These are phyloP conservation scores for Aurelia aurita complex sp. Pacific DNA, from an alignment of 30 jellyfish, hydroid and myxozoan species.

Conservation along the genomic window DNA sequence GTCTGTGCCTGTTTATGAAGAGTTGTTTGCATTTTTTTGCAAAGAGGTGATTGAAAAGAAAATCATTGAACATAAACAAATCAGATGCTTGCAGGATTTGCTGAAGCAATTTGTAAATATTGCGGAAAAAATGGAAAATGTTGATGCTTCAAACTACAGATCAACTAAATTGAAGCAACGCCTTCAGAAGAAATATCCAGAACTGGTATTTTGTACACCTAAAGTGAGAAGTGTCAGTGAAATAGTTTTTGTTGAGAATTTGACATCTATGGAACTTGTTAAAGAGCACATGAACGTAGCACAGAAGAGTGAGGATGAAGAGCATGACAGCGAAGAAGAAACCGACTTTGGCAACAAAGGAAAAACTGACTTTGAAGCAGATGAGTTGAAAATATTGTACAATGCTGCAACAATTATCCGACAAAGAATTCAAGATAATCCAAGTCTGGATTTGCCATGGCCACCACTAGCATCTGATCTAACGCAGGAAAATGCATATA, in stretches of 20 bases:
- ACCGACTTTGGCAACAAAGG: no score
- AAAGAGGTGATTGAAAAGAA: neutral
- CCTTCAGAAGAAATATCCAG: constrained; percentile 15
- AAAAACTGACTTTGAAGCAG: no score
- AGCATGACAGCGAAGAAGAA: no score
- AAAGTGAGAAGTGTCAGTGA: constrained; percentile 14
- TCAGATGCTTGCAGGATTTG: neutral
- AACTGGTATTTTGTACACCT: constrained; percentile 38
- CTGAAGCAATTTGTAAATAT: constrained; percentile 5
- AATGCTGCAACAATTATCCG: no score
- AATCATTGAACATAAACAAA: neutral
- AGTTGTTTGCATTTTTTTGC: no score
- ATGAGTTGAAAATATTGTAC: no score
- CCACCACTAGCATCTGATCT: constrained; percentile 29
- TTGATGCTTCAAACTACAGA: constrained; percentile 26
- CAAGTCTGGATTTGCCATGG: no score
- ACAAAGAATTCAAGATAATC: no score
- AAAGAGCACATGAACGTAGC: no score
- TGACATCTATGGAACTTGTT: no score
- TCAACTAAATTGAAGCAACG: constrained; percentile 19
- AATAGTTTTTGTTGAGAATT: neutral
- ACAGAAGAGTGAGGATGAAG: no score
- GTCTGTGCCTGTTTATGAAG: no score
- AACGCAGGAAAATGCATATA: constrained; percentile 5
- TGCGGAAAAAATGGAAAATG: constrained; percentile 19